phyloP scores from a whole-genome alignment of 35 echinoderm and acorn worm genomes.

The Amphiura filiformis region DNA sequence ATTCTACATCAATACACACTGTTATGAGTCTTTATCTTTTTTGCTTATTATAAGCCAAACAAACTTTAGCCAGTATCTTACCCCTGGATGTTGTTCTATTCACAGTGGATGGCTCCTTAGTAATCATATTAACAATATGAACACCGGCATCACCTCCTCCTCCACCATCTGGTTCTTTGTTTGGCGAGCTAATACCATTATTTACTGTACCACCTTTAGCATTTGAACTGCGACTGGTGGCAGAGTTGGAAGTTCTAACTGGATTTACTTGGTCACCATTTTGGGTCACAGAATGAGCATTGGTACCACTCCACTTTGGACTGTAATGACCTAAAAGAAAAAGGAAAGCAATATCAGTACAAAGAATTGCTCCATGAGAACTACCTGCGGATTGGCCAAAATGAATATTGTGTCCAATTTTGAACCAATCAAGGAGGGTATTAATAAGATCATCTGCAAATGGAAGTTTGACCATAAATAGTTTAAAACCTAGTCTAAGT shows the following conservation, averaged over 20 bases:
- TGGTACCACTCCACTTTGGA: conserved; percentile 4
- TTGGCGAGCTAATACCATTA: not conserved
- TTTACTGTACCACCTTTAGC: not conserved
- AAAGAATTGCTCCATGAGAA: no score
- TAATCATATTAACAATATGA: not conserved
- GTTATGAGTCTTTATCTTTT: no score
- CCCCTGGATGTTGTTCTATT: not conserved
- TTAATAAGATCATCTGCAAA: no score
- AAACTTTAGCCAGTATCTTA: not conserved
- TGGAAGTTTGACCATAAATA: no score
- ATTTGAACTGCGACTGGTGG: not conserved
- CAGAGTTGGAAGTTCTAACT: conserved; percentile 16
- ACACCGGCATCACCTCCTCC: not conserved
- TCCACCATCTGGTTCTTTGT: not conserved
- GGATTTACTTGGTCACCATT: not conserved
- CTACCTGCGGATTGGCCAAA: no score
- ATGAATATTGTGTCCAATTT: no score
- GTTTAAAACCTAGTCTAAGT: no score
- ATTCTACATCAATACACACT: no score
- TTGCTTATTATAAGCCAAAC: no score
- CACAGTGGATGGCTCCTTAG: not conserved
- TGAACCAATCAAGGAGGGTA: no score
- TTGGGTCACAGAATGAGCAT: not conserved
- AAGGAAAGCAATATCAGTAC: not conserved
- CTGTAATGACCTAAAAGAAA: not conserved